Percentiles rank a stretch among this genome's conserved stretches.
Evolutionary conservation across 2,888 invertebrate species (phyloP).

Genomic region (Marasmarcha lunaedactyla): DNA sequence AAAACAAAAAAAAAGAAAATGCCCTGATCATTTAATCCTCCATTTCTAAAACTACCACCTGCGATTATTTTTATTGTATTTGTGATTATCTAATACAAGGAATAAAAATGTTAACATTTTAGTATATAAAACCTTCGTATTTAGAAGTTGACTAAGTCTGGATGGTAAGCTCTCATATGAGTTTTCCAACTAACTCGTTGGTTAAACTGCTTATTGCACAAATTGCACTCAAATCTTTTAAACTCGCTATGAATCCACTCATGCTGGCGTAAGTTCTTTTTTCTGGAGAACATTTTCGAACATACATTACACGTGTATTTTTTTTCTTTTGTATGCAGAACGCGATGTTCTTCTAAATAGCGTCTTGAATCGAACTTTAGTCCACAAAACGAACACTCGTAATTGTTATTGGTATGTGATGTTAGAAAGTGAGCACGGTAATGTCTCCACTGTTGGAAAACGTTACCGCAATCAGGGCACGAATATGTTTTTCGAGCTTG

Average conservation of each 20-base stretch:
- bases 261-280: slow-evolving; percentile 26
- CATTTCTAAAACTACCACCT: too few relatives aligned
- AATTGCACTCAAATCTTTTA: slow-evolving; percentile 24
- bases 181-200: slow-evolving; percentile 36
- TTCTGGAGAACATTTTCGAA: slow-evolving; percentile 27
- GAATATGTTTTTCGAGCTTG: slow-evolving; percentile 18
- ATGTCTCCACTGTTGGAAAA: slow-evolving; percentile 19
- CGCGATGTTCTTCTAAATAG: slow-evolving; percentile 36
- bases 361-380: slow-evolving; percentile 38
- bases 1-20: slow-evolving; percentile 40
- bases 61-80: too few relatives aligned
- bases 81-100: too few relatives aligned
- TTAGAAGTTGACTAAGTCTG: slow-evolving; percentile 28
- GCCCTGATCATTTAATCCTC: slow-evolving; percentile 7
- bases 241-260: slow-evolving; percentile 29
- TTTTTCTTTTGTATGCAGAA: slow-evolving; percentile 41
- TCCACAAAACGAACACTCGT: slow-evolving; percentile 21
- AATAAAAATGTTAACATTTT: too few relatives aligned
- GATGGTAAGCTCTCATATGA: slow-evolving; percentile 48
- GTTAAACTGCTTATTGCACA: slow-evolving; percentile 30
- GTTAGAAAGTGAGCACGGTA: slow-evolving; percentile 26
- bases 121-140: background rate
- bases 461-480: slow-evolving; percentile 28
- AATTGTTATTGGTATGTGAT: slow-evolving; percentile 23
- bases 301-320: slow-evolving; percentile 40